Evolutionary conservation across 2,113 vertebrate species (phyloP).

Genomic region (Chamaea fasciata): DNA sequence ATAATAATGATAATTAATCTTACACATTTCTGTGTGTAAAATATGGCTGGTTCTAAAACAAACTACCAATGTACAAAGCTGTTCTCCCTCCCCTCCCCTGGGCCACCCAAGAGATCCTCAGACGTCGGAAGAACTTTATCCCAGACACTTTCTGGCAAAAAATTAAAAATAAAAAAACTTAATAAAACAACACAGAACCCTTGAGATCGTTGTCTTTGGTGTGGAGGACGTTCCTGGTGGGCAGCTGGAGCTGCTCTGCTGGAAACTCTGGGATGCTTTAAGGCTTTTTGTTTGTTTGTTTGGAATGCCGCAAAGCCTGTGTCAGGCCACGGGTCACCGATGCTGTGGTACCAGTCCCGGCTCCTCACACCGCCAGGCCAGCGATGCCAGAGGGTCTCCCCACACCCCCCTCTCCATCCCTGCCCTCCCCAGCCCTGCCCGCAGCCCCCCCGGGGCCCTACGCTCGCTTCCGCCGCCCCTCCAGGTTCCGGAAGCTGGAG

Average conservation of each 20-base stretch:
- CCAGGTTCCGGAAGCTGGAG: slow-evolving; percentile 91
- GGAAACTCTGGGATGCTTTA: not conserved
- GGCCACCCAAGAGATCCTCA: slow-evolving; percentile 48
- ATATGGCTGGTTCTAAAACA: slow-evolving; percentile 69
- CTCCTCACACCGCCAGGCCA: not conserved
- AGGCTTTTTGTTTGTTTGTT: not conserved
- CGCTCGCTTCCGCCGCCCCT: slow-evolving; percentile 91
- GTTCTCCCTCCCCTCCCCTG: slow-evolving; percentile 38
- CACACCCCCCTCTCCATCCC: not conserved
- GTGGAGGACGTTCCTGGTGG: slow-evolving; percentile 45
- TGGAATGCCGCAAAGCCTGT: not conserved
- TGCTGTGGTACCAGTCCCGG: slow-evolving; percentile 57
- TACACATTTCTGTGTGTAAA: slow-evolving; percentile 61
- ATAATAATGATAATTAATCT: slow-evolving; percentile 54
- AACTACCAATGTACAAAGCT: slow-evolving; percentile 62
- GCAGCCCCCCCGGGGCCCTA: slow-evolving; percentile 53
- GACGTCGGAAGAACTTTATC: not conserved
- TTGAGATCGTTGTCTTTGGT: slow-evolving; percentile 75
- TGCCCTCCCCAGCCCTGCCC: not conserved
- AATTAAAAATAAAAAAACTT: not conserved
- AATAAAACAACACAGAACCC: not conserved
- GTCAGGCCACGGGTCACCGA: not conserved
- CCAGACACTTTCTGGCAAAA: slow-evolving; percentile 18
- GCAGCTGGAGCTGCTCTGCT: not conserved
- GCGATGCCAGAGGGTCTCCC: not conserved